Percentiles rank a stretch among this genome's conserved stretches.
phyloP scores from a whole-genome alignment of 2,113 vertebrate genomes.

The Ondatra zibethicus region DNA sequence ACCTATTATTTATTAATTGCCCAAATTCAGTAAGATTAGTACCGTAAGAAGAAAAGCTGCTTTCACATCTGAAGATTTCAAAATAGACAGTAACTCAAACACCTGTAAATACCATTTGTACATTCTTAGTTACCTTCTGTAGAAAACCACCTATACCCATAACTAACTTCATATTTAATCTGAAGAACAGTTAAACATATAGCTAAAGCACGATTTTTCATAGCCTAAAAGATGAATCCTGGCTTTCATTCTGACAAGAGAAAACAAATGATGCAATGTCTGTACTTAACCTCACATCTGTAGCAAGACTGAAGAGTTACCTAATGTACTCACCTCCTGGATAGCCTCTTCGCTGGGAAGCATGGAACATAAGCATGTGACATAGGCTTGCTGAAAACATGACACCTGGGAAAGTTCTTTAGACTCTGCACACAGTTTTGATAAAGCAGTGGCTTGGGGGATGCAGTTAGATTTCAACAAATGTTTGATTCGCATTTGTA shows the following conservation, averaged over 20 bases:
- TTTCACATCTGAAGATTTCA: conserved; percentile 58
- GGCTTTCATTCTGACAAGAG: conserved; percentile 30
- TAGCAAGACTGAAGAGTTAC: conserved; percentile 4
- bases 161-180: conserved; percentile 36
- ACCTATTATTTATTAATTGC: background rate
- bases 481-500: conserved; percentile 98
- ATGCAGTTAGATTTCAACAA: conserved; percentile 96
- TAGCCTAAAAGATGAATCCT: conserved; percentile 19
- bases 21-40: background rate
- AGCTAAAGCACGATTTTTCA: conserved; percentile 34
- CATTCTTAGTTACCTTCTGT: conserved; percentile 31
- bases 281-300: conserved; percentile 54
- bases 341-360: conserved; percentile 97
- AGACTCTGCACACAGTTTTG: conserved; percentile 95
- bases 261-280: conserved; percentile 18
- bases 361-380: conserved; percentile 95
- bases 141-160: conserved; percentile 11
- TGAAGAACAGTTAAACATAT: conserved; percentile 33
- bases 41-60: background rate
- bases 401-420: conserved; percentile 91
- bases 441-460: conserved; percentile 93
- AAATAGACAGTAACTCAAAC: conserved; percentile 39
- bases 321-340: conserved; percentile 91
- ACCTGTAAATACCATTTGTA: background rate
- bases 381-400: conserved; percentile 95